Percentiles rank a stretch among this genome's conserved stretches.
Conservation (phyloP, 2,113 vertebrate species). For the Sinocyclocheilus anophthalmus region DNA sequence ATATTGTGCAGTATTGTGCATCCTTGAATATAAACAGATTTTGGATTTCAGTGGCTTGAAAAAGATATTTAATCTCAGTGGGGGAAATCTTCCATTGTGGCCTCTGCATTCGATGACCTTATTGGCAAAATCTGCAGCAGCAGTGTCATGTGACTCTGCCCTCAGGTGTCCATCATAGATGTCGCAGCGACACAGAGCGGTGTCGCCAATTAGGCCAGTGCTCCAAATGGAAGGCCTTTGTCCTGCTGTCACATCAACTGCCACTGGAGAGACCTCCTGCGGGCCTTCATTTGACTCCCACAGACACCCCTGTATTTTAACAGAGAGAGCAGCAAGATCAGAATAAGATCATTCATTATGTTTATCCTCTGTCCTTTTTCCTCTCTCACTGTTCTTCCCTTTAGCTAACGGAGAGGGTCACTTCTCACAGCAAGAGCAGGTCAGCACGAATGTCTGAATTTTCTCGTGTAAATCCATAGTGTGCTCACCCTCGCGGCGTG, state of each 20-base stretch:
- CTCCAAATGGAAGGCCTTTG: constrained; percentile 73
- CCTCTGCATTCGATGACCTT: background rate
- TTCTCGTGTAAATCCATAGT: too few relatives aligned
- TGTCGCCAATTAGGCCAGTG: constrained; percentile 58
- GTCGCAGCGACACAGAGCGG: constrained; percentile 63
- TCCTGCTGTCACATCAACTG: constrained; percentile 71
- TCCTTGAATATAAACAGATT: background rate
- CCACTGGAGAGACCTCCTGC: constrained; percentile 66
- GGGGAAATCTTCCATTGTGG: background rate
- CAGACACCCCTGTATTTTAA: background rate
- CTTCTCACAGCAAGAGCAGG: background rate
- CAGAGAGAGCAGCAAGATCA: constrained; percentile 27
- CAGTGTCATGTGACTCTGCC: constrained; percentile 42
- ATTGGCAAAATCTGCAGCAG: background rate
- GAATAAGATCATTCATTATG: background rate
- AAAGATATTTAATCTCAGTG: background rate
- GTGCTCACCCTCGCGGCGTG: too few relatives aligned
- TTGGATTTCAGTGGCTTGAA: background rate
- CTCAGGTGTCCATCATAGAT: constrained; percentile 54
- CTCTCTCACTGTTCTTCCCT: background rate
- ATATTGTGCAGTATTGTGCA: background rate
- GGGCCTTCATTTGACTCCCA: constrained; percentile 60
- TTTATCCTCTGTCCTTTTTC: background rate
- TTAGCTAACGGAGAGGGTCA: constrained; percentile 1
- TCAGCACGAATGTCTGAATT: background rate